These are phyloP conservation scores for Strix aluco DNA, from an alignment of 2,113 vertebrate species.

Conservation along the genomic window DNA sequence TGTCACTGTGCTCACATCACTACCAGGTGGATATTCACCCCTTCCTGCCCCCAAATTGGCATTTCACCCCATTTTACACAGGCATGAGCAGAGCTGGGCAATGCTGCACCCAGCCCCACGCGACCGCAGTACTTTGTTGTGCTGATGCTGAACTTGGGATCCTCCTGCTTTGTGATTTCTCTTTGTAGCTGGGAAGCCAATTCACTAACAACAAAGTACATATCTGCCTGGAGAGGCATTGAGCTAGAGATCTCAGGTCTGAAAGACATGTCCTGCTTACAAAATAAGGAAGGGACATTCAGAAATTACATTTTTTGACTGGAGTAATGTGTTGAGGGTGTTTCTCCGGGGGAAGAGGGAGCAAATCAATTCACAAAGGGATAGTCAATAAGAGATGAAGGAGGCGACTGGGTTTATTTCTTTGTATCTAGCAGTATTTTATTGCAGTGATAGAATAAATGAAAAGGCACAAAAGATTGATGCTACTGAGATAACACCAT, in stretches of 20 bases:
- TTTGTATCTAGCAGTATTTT: neutral
- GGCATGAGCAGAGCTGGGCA: neutral
- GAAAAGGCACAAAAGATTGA: neutral
- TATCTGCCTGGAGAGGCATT: neutral
- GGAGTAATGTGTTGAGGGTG: neutral
- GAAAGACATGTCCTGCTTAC: neutral
- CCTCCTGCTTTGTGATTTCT: neutral
- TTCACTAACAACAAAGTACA: neutral
- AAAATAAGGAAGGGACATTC: neutral
- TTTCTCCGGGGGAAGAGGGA: neutral
- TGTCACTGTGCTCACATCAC: neutral
- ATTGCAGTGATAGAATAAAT: neutral
- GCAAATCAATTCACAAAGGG: neutral
- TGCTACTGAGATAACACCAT: neutral
- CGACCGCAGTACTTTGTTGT: neutral
- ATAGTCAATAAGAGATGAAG: neutral
- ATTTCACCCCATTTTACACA: neutral
- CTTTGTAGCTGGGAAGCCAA: neutral
- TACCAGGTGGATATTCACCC: neutral
- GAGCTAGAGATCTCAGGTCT: neutral
- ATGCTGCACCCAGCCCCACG: neutral
- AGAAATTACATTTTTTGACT: neutral
- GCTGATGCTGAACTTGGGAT: neutral
- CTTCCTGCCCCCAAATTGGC: neutral
- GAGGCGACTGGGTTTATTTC: neutral